Base-by-base conservation (phyloP, 2,113 vertebrate species). In the Crypturellus undulatus region DNA sequence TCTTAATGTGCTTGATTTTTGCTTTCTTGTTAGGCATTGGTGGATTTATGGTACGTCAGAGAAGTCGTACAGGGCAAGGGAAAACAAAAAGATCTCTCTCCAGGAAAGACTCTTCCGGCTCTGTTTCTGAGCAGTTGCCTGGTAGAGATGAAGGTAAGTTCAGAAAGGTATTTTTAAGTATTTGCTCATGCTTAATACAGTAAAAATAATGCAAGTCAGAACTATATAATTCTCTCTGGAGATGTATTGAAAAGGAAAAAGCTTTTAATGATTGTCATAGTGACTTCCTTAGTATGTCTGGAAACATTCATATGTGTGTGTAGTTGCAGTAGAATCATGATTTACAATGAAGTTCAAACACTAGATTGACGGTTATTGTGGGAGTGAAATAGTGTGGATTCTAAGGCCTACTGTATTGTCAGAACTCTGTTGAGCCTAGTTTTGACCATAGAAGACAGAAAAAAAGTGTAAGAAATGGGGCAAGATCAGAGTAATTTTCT, bases 21-120 rank as follows among this genome's bases (percentile, higher is more conserved):
- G 47, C 58, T 93, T 86, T 89, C 54, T 89, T 72, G 30, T 34
- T 94, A 99, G 99, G 99, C 93, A 99, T 99, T 59, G 99, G 99
- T 75, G 99, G 99, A 42, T 99, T 99, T 96, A 99, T 99, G 99
- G 99, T 99, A 34, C 99, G 99, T 38, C 99, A 99, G 97, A 98
- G 99, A 78, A 99, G 98, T 76, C 98, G 99, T 93, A 98, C 98
- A 0, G 99, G 99, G 16, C 98, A 99, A 71, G 98, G 98, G 51
- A 98, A 99, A 96, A 96, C 98, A 67, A 99, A 99, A 94, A 98
- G 98, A 81, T 96, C 97, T 68, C 98, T 99, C 40, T 98, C 98
- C 73, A 97, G 98, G 68, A 99, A 98, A 76, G 98, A 99, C 88
- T 99, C 98, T 38, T 99, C 99, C 64, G 99, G 99, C 62, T 99